Conservation (phyloP, 2,113 vertebrate species). For the Callionymus lyra region DNA sequence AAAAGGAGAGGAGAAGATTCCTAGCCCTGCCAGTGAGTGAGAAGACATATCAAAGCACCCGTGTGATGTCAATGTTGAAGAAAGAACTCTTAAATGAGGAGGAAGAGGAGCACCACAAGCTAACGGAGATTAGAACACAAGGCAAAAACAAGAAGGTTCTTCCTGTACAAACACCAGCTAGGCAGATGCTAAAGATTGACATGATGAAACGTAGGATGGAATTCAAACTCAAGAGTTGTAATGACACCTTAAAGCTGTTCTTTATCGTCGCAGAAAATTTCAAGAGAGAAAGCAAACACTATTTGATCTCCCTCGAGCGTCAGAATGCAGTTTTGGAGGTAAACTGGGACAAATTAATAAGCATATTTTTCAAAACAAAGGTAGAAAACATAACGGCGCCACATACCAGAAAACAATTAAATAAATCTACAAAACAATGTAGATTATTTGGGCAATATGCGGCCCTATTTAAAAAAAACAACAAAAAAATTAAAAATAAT, state of each 20-base stretch:
- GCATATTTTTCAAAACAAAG: not conserved
- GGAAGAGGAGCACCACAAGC: not conserved
- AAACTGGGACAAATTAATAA: conserved; percentile 9
- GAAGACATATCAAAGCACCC: conserved; percentile 63
- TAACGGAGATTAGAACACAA: conserved; percentile 9
- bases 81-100: conserved; percentile 48
- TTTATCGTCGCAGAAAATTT: conserved; percentile 61
- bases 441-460: no score
- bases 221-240: not conserved
- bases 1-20: conserved; percentile 69
- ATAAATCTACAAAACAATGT: no score
- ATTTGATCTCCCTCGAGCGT: conserved; percentile 70
- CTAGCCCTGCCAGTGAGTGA: conserved; percentile 66
- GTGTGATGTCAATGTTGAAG: conserved; percentile 40
- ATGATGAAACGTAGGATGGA: conserved; percentile 54
- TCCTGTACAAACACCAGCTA: conserved; percentile 23
- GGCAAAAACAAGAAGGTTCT: conserved; percentile 20
- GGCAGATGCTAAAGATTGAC: conserved; percentile 50
- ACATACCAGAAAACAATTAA: no score
- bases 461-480: no score
- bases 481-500: no score
- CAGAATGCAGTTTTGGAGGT: conserved; percentile 85
- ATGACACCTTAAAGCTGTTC: not conserved
- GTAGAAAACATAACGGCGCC: no score
- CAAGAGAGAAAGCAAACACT: conserved; percentile 57